Base-by-base conservation (phyloP, 92 coral and sea anemone genomes). In the Muricea muricata region DNA sequence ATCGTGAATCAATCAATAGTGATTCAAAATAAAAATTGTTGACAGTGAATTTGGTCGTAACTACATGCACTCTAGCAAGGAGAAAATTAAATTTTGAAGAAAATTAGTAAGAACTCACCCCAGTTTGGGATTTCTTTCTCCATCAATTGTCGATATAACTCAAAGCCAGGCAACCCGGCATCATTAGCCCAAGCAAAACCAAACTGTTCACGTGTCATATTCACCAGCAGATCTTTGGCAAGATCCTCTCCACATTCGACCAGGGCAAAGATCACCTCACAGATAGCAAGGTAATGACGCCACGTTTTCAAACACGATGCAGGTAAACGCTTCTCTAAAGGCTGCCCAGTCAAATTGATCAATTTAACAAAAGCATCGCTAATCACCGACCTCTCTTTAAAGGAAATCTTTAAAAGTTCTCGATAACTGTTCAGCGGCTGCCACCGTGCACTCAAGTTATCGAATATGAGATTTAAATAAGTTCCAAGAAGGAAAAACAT, bases 401-500 rank as follows among this genome's bases (percentile, higher is more conserved):
- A 92, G 18, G 95, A 91, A 1, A 97, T 93, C 81, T 93, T 93
- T 29, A 97, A 90, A 34, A 97, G 92, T 63, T 97, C 99, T 72
- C 93, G 92, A 86, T 93, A 97, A 68, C 91, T 95, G 87, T 94
- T 97, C 88, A 97, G 73, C 72, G 94, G 97, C 65, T 93, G 94
- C 56, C 93, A 79, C 25, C 95, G 92, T 12, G 92, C 97, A 13
- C 97, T 92, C 42, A 93, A 58, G 67, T 97, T 94, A 65, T 78
- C 83, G 92, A 97, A 61, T 90, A 93, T 88, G 84, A 94, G 76
- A 92, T 31, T 94, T 47, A 93, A 87, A 72, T 97, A 94, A 52
- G 91, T 93, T 60, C 91, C 84, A 2, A 92, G 80, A 7, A 87
- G 33, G 0, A 79, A 87, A 55, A 90, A 79, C 23, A 97, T 76